Evolutionary conservation across 2,888 invertebrate genomes (phyloP), one percentile per base, ranked within the genome.

Genomic region (Tinea semifulvella): DNA sequence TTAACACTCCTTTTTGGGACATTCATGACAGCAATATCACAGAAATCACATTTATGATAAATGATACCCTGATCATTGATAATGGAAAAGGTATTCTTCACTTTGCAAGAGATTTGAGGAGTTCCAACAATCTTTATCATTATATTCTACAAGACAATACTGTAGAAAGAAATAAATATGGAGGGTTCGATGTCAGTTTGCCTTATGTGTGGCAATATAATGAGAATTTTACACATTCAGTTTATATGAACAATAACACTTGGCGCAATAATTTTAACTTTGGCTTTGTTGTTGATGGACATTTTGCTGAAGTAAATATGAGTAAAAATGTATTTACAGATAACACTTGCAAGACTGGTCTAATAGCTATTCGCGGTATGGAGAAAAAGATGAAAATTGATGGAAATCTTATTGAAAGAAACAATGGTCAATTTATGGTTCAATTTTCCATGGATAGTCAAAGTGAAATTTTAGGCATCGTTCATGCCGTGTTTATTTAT

Each of bases 171-270:
- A 98, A 98, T 60, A 82, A 83, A 47, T 85, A 85, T 18, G 94
- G 95, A 8, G 98, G 98, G 1, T 89, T 99, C 52, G 89, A 93
- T 57, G 84, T 98, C 3, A 86, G 89, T 8, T 72, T 99, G 26
- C 99, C 99, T 0, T 95, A 96, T 54, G 96, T 97, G 1, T 95
- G 95, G 94, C 90, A 94, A 56, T 96, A 95, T 60, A 93, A 95
- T 61, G 95, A 95, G 69, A 96, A 96, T 61, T 94, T 92, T 56
- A 95, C 95, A 0, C 98, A 98, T 73, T 91, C 93, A 0, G 85
- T 98, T 10, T 91, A 87, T 56, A 87, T 97, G 62, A 88, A 88
- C 35, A 94, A 96, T 61, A 93, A 93, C 52, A 91, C 91, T 0
- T 95, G 97, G 88, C 83, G 88, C 10, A 85, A 88, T 55, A 99